These are phyloP conservation scores for Tricholauxania praeusta DNA, from an alignment of 2,888 invertebrate species.

Conservation along the genomic window DNA sequence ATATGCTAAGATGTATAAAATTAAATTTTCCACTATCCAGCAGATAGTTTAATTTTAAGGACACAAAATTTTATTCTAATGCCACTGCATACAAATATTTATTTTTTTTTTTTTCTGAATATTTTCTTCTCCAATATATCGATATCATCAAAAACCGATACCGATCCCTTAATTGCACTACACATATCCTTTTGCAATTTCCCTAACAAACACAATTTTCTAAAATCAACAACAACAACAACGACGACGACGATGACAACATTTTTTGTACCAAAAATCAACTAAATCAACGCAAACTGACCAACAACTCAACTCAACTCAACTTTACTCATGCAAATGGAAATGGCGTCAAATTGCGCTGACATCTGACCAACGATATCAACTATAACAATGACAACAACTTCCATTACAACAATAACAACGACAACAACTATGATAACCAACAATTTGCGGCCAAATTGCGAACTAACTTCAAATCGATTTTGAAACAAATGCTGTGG, in stretches of 20 bases:
- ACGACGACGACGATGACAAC: background rate
- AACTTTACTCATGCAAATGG: constrained; percentile 49
- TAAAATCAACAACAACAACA: constrained; percentile 24
- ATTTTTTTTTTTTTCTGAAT: background rate
- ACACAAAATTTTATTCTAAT: constrained; percentile 38
- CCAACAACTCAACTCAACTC: constrained; percentile 36
- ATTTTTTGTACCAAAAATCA: constrained; percentile 46
- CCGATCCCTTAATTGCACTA: constrained; percentile 63
- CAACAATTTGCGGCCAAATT: constrained; percentile 48
- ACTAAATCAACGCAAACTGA: constrained; percentile 44
- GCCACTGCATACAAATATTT: background rate
- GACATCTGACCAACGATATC: constrained; percentile 60
- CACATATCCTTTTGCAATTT: constrained; percentile 56
- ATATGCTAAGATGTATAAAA: constrained; percentile 31
- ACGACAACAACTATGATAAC: constrained; percentile 23
- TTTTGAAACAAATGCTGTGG: constrained; percentile 47
- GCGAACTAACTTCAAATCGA: constrained; percentile 54
- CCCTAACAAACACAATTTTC: constrained; percentile 40
- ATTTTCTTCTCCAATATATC: background rate
- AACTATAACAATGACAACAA: constrained; percentile 42
- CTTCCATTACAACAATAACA: constrained; percentile 18
- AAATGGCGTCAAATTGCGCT: constrained; percentile 64
- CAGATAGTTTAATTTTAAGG: background rate
- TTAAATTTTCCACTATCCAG: no score
- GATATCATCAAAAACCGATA: constrained; percentile 44